Evolutionary conservation across 2,797 vertebrate species (phyloP).

Genomic region (Diplodus puntazzo): DNA sequence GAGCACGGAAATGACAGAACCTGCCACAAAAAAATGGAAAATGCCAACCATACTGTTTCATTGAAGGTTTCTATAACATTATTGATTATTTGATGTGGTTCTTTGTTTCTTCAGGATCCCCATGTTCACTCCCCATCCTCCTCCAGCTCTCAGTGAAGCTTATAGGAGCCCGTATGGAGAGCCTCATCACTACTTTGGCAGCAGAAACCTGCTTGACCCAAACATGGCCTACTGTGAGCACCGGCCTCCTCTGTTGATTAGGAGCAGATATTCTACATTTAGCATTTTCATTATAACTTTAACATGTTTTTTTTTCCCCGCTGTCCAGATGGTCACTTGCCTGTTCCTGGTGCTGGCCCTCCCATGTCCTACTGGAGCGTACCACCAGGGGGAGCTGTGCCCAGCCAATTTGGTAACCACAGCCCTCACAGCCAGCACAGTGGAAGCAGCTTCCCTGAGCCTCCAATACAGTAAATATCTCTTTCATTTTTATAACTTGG

Average conservation of each 20-base stretch:
- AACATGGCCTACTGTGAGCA: slow-evolving; percentile 88
- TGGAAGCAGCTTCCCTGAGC: slow-evolving; percentile 62
- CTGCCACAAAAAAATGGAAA: background rate
- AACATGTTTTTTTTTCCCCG: background rate
- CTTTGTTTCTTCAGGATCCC: slow-evolving; percentile 69
- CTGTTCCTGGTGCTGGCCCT: slow-evolving; percentile 68
- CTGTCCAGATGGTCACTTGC: slow-evolving; percentile 57
- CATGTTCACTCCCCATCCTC: slow-evolving; percentile 77
- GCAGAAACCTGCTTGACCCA: slow-evolving; percentile 88
- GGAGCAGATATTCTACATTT: background rate
- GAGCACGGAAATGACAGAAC: background rate
- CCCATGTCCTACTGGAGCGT: slow-evolving; percentile 74
- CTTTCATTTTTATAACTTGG: background rate
- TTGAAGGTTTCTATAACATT: background rate
- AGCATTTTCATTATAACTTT: background rate
- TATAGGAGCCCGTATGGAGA: slow-evolving; percentile 88
- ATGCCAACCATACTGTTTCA: background rate
- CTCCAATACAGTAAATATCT: slow-evolving; percentile 56
- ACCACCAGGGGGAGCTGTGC: slow-evolving; percentile 59
- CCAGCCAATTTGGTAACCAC: slow-evolving; percentile 52
- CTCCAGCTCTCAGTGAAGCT: slow-evolving; percentile 79
- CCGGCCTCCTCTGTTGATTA: background rate
- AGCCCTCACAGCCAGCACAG: slow-evolving; percentile 68
- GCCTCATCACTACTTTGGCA: slow-evolving; percentile 85
- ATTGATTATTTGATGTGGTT: background rate